Conservation (phyloP, 2,113 vertebrate species). For the Xiphophorus hellerii region DNA sequence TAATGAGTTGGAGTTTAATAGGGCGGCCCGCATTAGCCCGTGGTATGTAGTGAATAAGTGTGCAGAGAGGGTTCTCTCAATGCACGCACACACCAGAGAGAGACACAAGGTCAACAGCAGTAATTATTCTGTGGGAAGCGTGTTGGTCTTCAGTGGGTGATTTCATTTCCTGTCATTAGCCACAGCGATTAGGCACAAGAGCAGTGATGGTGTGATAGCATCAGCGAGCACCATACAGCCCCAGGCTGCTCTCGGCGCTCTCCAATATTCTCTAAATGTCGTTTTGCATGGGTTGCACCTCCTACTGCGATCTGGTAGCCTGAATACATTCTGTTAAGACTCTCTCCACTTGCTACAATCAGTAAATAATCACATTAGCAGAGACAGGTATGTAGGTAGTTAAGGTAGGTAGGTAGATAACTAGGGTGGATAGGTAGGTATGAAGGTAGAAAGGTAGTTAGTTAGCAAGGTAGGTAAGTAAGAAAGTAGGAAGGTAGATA, state of each 20-base stretch:
- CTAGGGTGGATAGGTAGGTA: too few species aligned
- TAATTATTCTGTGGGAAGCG: conserved; percentile 67
- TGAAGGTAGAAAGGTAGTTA: too few species aligned
- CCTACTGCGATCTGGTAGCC: conserved; percentile 11
- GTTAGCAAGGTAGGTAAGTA: too few species aligned
- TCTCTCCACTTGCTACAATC: conserved; percentile 11
- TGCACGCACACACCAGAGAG: conserved; percentile 40
- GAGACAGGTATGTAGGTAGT: too few species aligned
- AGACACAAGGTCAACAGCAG: conserved; percentile 71
- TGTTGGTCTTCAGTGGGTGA: conserved; percentile 60
- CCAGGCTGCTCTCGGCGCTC: conserved; percentile 24
- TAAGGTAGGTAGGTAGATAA: too few species aligned
- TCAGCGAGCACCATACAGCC: conserved; percentile 40
- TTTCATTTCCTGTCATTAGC: conserved; percentile 75
- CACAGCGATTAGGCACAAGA: conserved; percentile 70
- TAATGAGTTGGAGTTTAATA: conserved; percentile 35
- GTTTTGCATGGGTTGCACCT: conserved; percentile 19
- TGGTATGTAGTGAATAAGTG: conserved; percentile 25
- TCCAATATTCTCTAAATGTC: conserved; percentile 18
- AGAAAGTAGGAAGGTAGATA: too few species aligned
- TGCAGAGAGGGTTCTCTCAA: conserved; percentile 33
- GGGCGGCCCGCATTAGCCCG: conserved; percentile 4
- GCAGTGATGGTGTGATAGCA: conserved; percentile 61
- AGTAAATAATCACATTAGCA: neutral
- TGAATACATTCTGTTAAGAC: neutral